Evolutionary conservation across 1,140 invertebrate genomes (phyloP).

Genomic region (Geopemphigus sp.): DNA sequence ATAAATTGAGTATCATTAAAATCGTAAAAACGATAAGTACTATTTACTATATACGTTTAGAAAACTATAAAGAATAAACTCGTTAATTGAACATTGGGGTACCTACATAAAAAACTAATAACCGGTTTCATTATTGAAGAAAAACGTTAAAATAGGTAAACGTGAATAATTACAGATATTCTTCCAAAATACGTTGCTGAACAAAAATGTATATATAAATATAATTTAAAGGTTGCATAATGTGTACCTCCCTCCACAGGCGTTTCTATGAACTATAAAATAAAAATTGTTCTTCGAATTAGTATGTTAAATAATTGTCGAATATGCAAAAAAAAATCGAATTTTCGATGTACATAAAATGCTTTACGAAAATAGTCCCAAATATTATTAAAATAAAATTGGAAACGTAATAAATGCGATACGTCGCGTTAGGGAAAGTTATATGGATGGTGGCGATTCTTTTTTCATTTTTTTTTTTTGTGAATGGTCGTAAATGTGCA

Average conservation of each 20-base stretch:
- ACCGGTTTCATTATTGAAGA: background rate
- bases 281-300: too few relatives aligned
- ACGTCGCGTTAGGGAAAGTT: background rate
- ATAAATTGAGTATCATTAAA: too few relatives aligned
- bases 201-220: too few relatives aligned
- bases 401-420: background rate
- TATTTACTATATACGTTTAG: too few relatives aligned
- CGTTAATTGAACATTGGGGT: too few relatives aligned
- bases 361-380: background rate
- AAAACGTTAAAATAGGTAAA: background rate
- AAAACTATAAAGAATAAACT: too few relatives aligned
- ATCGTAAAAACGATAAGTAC: too few relatives aligned
- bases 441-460: background rate
- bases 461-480: constrained; percentile 15
- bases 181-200: background rate
- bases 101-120: too few relatives aligned
- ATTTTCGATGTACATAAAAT: background rate
- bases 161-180: background rate
- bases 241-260: too few relatives aligned
- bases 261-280: too few relatives aligned
- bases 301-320: too few relatives aligned
- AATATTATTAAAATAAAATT: background rate
- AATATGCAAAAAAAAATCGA: background rate
- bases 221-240: background rate
- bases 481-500: constrained; percentile 1